phyloP scores from a whole-genome alignment of 2,113 vertebrate genomes.

The Phoenicopterus ruber region DNA sequence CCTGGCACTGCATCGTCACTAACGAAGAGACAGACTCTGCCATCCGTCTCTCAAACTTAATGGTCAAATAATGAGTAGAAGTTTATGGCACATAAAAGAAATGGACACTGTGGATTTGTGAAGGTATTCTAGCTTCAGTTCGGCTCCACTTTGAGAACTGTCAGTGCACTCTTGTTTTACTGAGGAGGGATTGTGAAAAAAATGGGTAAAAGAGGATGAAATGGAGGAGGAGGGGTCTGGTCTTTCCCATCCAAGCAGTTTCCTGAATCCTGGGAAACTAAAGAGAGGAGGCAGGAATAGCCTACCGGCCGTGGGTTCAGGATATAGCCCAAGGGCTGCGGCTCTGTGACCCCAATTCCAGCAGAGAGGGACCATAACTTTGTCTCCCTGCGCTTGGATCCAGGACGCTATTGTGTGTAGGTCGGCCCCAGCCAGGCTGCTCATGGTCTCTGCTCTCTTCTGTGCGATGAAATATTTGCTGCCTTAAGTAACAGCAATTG shows the following conservation, averaged over 20 bases:
- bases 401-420: rapidly evolving
- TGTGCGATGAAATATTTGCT: rapidly evolving
- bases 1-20: rapidly evolving
- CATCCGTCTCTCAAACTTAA: not conserved
- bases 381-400: rapidly evolving
- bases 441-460: not conserved
- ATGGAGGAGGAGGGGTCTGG: not conserved
- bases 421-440: not conserved
- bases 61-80: not conserved
- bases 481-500: not conserved
- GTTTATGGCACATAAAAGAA: not conserved
- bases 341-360: not conserved
- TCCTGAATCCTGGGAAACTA: not conserved
- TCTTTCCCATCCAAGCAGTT: not conserved
- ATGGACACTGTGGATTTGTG: not conserved
- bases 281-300: not conserved
- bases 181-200: not conserved
- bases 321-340: not conserved
- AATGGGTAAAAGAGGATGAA: not conserved
- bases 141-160: not conserved
- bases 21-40: not conserved
- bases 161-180: not conserved
- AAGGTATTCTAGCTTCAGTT: not conserved
- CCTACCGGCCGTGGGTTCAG: rapidly evolving
- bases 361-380: not conserved